Evolutionary conservation across 2,888 invertebrate genomes (phyloP).

Genomic region (Uropetala carovei): DNA sequence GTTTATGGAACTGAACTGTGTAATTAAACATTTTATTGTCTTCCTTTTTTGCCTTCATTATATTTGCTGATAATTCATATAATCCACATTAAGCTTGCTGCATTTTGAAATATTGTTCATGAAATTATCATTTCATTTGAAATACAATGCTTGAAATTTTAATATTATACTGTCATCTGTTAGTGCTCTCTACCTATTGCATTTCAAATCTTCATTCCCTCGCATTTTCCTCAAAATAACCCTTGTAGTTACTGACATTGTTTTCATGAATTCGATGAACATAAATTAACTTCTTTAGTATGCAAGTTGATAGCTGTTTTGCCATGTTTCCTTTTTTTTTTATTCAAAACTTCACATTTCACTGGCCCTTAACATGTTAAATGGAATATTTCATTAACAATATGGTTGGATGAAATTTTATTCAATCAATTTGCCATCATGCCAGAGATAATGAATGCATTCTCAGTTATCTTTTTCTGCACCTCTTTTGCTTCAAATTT

Average conservation of each 20-base stretch:
- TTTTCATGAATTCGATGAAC: constrained; percentile 13
- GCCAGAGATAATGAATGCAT: constrained; percentile 38
- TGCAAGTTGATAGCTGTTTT: constrained; percentile 12
- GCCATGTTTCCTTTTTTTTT: not conserved
- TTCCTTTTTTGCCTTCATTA: no score
- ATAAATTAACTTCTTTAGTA: not conserved
- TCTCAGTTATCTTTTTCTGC: constrained; percentile 31
- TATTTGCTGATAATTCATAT: no score
- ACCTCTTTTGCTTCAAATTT: constrained; percentile 22
- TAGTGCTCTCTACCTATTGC: not conserved
- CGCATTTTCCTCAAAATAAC: not conserved
- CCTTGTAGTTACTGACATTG: not conserved
- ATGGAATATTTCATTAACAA: no score
- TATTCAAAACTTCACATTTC: not conserved
- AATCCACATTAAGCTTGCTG: no score
- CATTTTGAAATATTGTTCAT: constrained; percentile 15
- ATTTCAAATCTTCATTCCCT: not conserved
- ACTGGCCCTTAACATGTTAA: not conserved
- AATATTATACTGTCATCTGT: not conserved
- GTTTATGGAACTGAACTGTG: no score
- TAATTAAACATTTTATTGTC: no score
- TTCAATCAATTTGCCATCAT: constrained; percentile 10
- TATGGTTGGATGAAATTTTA: not conserved
- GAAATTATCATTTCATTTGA: not conserved
- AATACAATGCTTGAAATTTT: not conserved